Conservation (phyloP, 2,113 vertebrate species). For the Coptodon bakossiorum region DNA sequence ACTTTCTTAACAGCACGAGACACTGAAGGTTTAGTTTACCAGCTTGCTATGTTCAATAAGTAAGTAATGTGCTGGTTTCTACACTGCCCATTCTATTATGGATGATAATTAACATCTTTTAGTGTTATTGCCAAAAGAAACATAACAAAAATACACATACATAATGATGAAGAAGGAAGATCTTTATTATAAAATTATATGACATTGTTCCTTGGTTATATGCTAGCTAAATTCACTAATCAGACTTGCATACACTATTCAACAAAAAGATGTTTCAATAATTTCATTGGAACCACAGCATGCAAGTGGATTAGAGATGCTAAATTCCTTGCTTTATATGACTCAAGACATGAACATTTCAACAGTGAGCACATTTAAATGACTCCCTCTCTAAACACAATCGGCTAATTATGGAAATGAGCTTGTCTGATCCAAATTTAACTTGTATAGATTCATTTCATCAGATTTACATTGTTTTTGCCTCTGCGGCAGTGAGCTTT, state of each 20-base stretch:
- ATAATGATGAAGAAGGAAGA: background rate
- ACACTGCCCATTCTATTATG: background rate
- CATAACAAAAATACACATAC: background rate
- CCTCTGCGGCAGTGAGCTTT: background rate
- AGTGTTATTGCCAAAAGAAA: background rate
- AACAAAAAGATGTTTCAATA: slow-evolving; percentile 3
- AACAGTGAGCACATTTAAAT: slow-evolving; percentile 37
- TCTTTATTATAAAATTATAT: background rate
- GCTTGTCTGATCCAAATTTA: slow-evolving; percentile 37
- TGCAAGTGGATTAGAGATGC: slow-evolving; percentile 9
- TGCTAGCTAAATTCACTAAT: background rate
- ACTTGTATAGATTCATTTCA: slow-evolving; percentile 36
- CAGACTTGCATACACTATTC: background rate
- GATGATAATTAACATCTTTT: background rate
- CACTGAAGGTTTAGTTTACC: background rate
- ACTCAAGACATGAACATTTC: slow-evolving; percentile 49
- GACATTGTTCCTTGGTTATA: background rate
- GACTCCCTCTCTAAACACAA: slow-evolving; percentile 50
- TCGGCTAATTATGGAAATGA: slow-evolving; percentile 57
- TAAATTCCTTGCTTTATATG: slow-evolving; percentile 29
- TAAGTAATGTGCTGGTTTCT: background rate
- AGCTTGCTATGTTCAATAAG: background rate
- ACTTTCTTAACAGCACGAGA: background rate
- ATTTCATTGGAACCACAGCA: background rate
- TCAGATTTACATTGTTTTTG: slow-evolving; percentile 32